Evolutionary conservation across 1,140 invertebrate genomes (phyloP), one percentile per base, ranked within the genome.

Genomic region (Lethrus apterus): DNA sequence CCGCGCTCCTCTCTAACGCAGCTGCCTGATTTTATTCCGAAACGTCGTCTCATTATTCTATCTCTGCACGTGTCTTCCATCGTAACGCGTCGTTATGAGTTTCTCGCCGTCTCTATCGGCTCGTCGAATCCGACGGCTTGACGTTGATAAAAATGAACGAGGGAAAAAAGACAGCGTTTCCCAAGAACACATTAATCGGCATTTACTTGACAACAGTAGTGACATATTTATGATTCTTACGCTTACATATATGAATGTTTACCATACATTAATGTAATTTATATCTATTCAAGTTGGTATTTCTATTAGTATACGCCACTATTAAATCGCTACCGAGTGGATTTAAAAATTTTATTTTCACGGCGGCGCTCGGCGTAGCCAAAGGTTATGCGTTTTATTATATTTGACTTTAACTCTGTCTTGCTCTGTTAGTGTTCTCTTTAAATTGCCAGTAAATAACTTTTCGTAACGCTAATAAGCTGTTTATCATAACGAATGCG

Each of bases 241-340:
- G 54, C 56, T 62, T 57, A 64, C 57, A 61, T 63, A 64, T 65
- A 65, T 64, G 62, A 65, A 63, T 65, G 63, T 65, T 65, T 65
- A 65, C 63, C 58, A 65, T 65, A 65, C 63, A 65, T 65, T 65
- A 65, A 60, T 49, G 60, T 65, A 64, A 65, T 65, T 65, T 65
- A 65, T 65, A 55, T 64, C 59, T 55, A 60, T 63, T 62, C 57
- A 51, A 50, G 44, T 55, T 65, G 63, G 62, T 62, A 62, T 65
- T 65, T 65, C 63, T 65, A 65, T 65, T 65, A 65, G 60, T 61
- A 59, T 55, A 62, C 58, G 31, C 20, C 18, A 23, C 38, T 29
- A 42, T 42, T 42, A 42, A 42, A 42, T 42, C 21, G 21, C 21
- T 36, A 33, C 10, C 42, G 24, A 26, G n/a, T n/a, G 23, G n/a